phyloP scores from a whole-genome alignment of 2,797 vertebrate genomes.

The Oryzias dopingdopingensis region DNA sequence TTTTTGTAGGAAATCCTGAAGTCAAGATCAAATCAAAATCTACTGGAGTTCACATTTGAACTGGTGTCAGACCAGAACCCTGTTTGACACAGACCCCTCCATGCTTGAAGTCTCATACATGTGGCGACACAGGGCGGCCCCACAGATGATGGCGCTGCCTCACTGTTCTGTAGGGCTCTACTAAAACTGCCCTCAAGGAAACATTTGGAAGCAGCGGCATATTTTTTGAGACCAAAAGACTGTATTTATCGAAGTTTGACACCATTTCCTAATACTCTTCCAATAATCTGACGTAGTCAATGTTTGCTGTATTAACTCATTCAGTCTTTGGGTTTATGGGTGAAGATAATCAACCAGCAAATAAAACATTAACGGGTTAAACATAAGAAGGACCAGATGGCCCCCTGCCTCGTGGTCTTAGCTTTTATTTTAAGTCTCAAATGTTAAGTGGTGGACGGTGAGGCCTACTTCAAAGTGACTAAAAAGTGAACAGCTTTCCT shows the following conservation, averaged over 20 bases:
- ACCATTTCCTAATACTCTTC: not conserved
- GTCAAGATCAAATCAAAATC: no score
- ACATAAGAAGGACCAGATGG: constrained; percentile 36
- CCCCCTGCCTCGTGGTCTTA: constrained; percentile 34
- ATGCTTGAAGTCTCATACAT: no score
- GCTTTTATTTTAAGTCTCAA: constrained; percentile 42
- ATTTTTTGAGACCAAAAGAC: not conserved
- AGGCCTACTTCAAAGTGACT: constrained; percentile 53
- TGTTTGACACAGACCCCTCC: no score
- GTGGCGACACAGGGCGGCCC: not conserved
- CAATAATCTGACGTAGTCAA: not conserved
- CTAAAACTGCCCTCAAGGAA: not conserved
- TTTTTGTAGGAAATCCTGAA: no score
- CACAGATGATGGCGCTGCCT: not conserved
- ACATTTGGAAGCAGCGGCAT: constrained; percentile 4
- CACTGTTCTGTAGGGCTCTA: constrained; percentile 6
- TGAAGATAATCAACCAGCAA: constrained; percentile 37
- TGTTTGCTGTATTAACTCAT: constrained; percentile 12
- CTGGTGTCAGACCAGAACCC: no score
- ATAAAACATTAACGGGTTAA: constrained; percentile 51
- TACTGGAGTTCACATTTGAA: no score
- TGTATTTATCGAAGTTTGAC: not conserved
- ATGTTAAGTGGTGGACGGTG: constrained; percentile 46
- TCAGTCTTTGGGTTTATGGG: constrained; percentile 19
- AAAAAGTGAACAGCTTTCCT: constrained; percentile 26